phyloP scores from a whole-genome alignment of 2,888 invertebrate genomes.

The Zele albiditarsus region DNA sequence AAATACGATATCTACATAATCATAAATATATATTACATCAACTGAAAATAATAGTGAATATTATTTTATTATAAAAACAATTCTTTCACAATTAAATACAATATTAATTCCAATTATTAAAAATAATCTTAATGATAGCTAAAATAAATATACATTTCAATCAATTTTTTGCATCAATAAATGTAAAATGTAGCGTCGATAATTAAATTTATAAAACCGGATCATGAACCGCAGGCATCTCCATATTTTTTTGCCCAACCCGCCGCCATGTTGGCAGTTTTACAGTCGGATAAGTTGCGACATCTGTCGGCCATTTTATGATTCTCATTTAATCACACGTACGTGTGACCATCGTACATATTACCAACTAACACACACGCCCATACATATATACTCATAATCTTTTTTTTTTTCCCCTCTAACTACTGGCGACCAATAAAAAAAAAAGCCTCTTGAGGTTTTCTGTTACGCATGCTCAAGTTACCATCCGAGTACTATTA shows the following conservation, averaged over 20 bases:
- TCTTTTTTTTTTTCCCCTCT: not conserved
- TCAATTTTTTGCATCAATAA: too few relatives aligned
- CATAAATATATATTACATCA: not conserved
- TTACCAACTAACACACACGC: not conserved
- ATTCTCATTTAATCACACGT: not conserved
- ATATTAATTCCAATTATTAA: not conserved
- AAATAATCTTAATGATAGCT: not conserved
- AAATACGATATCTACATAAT: not conserved
- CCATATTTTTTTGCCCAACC: not conserved
- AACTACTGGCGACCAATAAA: not conserved
- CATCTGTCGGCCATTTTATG: not conserved
- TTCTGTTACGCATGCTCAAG: slow-evolving; percentile 13
- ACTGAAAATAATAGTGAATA: not conserved
- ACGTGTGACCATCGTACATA: not conserved
- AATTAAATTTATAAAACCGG: too few relatives aligned
- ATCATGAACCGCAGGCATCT: too few relatives aligned
- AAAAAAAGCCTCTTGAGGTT: not conserved
- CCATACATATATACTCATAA: not conserved
- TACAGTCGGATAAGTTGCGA: not conserved
- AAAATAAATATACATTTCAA: too few relatives aligned
- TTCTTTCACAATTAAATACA: not conserved
- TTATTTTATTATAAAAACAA: not conserved
- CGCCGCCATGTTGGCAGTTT: not conserved
- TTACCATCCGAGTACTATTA: slow-evolving; percentile 9
- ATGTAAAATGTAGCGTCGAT: too few relatives aligned